Evolutionary conservation across 1,140 invertebrate species (phyloP), one percentile per base, ranked within the genome.

Genomic region (Aporrectodea caliginosa): DNA sequence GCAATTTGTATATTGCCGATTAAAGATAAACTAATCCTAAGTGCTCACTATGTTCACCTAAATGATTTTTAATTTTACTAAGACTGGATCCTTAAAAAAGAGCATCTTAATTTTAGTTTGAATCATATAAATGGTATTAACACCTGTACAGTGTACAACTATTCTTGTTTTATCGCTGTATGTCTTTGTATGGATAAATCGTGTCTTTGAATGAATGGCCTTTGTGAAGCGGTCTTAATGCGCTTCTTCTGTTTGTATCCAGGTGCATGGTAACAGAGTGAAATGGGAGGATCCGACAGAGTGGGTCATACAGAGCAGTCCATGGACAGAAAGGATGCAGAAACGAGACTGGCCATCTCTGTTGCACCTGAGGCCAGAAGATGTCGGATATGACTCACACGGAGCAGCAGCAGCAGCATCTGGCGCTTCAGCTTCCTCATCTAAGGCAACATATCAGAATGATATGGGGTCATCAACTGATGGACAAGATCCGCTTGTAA

Each of bases 291-390:
- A 98, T 90, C 96, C 96, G 0, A 91, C 93, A 6, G 92, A 93
- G 68, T 97, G 96, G 89, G 92, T 98, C 77, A 90, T 93, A 35
- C 93, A 95, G 79, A 93, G 93, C 1, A 98, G 97, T 89, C 96
- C 96, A 0, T 98, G 96, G 96, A 76, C 82, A 14, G 82, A 82
- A 69, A 77, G 80, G 31, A 68, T 30, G 35, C 35, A 27, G 0
- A 72, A 12, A 27, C 75, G 91, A 68, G 90, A 91, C 75, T 88
- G 92, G 27, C 84, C 89, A 35, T 81, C 84, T 58, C 83, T 90
- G 70, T 85, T 89, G 69, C 90, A 90, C 78, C 86, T 93, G 35
- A 88, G 92, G 77, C 92, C 92, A 6, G 92, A 93, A 85, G 92
- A 93, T 86, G 92, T 93, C 73, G 92, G 92, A 1, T 93, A 92